Base-by-base conservation (phyloP, 1,140 invertebrate species). In the Ruditapes philippinarum region DNA sequence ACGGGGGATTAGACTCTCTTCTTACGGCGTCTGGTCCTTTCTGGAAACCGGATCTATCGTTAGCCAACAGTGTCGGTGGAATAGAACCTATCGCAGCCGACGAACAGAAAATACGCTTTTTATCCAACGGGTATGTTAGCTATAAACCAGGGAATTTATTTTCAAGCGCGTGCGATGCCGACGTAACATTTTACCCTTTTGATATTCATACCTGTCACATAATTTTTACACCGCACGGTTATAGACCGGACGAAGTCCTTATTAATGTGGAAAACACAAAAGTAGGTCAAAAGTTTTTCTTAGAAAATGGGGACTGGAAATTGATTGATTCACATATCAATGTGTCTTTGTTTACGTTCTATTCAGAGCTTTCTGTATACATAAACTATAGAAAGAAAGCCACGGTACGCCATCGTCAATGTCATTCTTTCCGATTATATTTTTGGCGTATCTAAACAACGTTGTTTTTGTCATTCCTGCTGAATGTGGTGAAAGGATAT, bases 391-490 rank as follows among this genome's bases (percentile, higher is more conserved):
- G 51, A 40, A 38, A 40, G 31, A 19, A 38, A 22, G 68, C 31
- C 36, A 33, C 68, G 33, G 1, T 95, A 93, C 90, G 96, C 96
- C 92, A 95, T 96, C 68, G 95, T 96, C 92, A 97, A 97, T 93
- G 95, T 97, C 7, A 96, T 97, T 42, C 92, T 96, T n/a, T 49
- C 96, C 96, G 3, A 97, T 96, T 89, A 95, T 96, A 89, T 96
- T 96, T 95, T 19, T 97, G 94, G 96, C 96, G 0, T 94, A 95
- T 17, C 93, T 97, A 17, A 96, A 96, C 19, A 94, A 97, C 12
- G 93, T 97, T 3, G 96, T 96, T n/a, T 97, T 97, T 94, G 96
- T 96, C 90, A 93, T 97, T 51, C 96, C 96, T 12, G 96, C 96
- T 96, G 96, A 97, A 88, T 96, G 96, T 19, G 96, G 96, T 0